Evolutionary conservation across 1,140 invertebrate species (phyloP).

Genomic region (Bombus waltoni): DNA sequence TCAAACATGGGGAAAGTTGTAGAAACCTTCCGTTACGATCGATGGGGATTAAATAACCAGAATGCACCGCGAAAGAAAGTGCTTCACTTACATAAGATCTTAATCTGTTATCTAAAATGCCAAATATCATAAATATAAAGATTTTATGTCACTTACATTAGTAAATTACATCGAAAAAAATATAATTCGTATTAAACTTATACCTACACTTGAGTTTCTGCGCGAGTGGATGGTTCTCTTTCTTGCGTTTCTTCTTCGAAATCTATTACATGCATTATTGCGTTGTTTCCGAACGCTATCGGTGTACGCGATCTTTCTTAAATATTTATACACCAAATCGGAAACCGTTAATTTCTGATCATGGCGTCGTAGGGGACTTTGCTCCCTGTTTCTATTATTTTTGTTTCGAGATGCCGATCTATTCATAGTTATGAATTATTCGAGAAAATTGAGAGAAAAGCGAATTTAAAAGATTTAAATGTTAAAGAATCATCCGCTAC

Average conservation of each 20-base stretch:
- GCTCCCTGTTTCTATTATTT: neutral
- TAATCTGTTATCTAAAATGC: slow-evolving; percentile 18
- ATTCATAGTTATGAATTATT: neutral
- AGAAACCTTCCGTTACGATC: slow-evolving; percentile 28
- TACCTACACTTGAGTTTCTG: neutral
- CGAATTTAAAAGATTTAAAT: neutral
- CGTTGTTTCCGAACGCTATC: slow-evolving; percentile 46
- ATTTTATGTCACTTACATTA: neutral
- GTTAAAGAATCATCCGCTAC: neutral
- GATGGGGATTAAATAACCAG: slow-evolving; percentile 57
- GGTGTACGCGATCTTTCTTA: slow-evolving; percentile 52
- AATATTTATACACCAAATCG: slow-evolving; percentile 70
- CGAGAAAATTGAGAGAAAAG: neutral
- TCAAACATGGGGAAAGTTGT: slow-evolving; percentile 23
- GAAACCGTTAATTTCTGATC: slow-evolving; percentile 51
- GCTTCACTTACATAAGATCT: slow-evolving; percentile 55
- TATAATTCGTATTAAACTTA: neutral
- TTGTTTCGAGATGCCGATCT: neutral
- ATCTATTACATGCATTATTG: slow-evolving; percentile 63
- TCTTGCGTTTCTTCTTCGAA: slow-evolving; percentile 51
- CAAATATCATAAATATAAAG: neutral
- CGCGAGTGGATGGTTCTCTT: slow-evolving; percentile 23
- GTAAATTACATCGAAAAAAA: neutral
- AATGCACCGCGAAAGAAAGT: slow-evolving; percentile 54
- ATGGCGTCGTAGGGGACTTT: neutral